These are phyloP conservation scores for Oligia fasciuncula DNA, from an alignment of 2,888 invertebrate genomes.

Conservation along the genomic window DNA sequence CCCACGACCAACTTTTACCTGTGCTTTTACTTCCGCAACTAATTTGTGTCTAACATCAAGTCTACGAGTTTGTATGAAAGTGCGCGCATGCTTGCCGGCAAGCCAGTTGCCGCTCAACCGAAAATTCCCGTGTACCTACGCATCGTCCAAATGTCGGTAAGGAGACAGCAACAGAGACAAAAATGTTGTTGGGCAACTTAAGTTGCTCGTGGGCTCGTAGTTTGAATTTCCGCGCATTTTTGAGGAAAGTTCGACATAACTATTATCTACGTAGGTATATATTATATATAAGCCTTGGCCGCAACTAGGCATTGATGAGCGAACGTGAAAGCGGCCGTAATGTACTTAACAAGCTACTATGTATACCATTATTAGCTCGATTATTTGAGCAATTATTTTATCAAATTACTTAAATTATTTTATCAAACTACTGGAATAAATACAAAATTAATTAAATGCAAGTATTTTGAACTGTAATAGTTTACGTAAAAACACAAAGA, in stretches of 20 bases:
- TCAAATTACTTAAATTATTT: not conserved
- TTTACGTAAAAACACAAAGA: not conserved
- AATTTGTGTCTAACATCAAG: not conserved
- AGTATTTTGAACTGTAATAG: not conserved
- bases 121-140: too few relatives aligned
- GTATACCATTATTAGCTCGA: not conserved
- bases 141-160: not conserved
- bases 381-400: slow-evolving; percentile 25
- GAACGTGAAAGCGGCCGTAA: not conserved
- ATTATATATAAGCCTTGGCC: not conserved
- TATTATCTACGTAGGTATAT: not conserved
- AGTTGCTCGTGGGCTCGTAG: not conserved
- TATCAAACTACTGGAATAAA: slow-evolving; percentile 1
- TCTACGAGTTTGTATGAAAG: not conserved
- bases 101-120: too few relatives aligned
- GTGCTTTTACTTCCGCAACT: not conserved
- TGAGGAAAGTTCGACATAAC: not conserved
- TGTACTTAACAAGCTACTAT: not conserved
- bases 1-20: too few relatives aligned
- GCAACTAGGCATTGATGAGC: not conserved
- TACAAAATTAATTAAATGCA: slow-evolving; percentile 1
- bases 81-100: too few relatives aligned
- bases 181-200: not conserved
- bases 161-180: not conserved
- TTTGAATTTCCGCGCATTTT: not conserved